Conservation (phyloP, 2,888 invertebrate species). For the Empis stercorea region DNA sequence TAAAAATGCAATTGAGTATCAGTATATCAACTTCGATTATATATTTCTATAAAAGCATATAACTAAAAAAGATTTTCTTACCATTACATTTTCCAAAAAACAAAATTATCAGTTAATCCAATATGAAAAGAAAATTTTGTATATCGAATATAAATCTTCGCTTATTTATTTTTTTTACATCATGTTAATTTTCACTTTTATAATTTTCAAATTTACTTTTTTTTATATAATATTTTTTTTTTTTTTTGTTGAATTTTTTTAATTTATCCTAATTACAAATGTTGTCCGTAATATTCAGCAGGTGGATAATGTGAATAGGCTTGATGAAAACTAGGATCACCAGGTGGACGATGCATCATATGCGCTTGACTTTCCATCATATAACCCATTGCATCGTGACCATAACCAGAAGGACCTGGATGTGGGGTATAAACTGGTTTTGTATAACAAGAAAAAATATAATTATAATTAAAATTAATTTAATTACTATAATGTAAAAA, state of each 20-base stretch:
- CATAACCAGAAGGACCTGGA: constrained; percentile 92
- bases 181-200: background rate
- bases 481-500: too few relatives aligned
- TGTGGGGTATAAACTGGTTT: constrained; percentile 78
- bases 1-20: too few relatives aligned
- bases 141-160: background rate
- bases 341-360: constrained; percentile 93
- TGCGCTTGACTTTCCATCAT: constrained; percentile 95
- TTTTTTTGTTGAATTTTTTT: constrained; percentile 10
- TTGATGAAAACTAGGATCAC: constrained; percentile 87
- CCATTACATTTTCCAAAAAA: background rate
- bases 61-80: background rate
- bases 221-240: background rate
- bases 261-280: constrained; percentile 53
- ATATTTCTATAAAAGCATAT: too few relatives aligned
- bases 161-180: background rate
- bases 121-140: background rate
- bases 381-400: constrained; percentile 94
- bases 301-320: constrained; percentile 82
- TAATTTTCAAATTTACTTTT: background rate
- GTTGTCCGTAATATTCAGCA: constrained; percentile 87
- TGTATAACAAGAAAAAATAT: too few relatives aligned
- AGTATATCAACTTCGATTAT: too few relatives aligned
- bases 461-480: too few relatives aligned
- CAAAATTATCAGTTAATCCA: background rate